Conservation (phyloP, 2,888 invertebrate species). For the Deilephila elpenor region DNA sequence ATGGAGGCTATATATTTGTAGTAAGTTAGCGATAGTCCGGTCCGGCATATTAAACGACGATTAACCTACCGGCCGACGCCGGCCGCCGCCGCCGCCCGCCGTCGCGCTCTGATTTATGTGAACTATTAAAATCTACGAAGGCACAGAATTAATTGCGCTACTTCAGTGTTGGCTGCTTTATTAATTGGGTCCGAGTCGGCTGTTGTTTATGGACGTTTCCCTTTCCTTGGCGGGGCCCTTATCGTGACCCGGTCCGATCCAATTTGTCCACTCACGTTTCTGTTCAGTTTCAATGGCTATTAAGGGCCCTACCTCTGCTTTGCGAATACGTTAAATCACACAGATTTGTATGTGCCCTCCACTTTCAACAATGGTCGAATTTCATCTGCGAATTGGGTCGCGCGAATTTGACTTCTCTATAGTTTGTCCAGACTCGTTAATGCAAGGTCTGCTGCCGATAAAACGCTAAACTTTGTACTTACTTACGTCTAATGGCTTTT, state of each 20-base stretch:
- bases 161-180: constrained; percentile 81
- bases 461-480: constrained; percentile 20
- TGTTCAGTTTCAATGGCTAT: constrained; percentile 79
- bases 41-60: constrained; percentile 82
- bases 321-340: constrained; percentile 27
- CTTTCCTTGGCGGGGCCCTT: constrained; percentile 72
- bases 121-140: constrained; percentile 85
- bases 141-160: constrained; percentile 84
- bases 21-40: constrained; percentile 59
- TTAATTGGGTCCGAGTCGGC: constrained; percentile 82
- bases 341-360: constrained; percentile 28
- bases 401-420: constrained; percentile 16
- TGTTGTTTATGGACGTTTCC: constrained; percentile 81
- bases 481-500: constrained; percentile 23
- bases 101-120: constrained; percentile 79
- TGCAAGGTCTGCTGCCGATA: constrained; percentile 19
- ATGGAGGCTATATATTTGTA: constrained; percentile 31
- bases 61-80: constrained; percentile 79
- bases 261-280: constrained; percentile 82
- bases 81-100: constrained; percentile 69
- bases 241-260: constrained; percentile 78
- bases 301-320: constrained; percentile 70
- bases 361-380: constrained; percentile 27
- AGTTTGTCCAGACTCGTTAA: constrained; percentile 23
- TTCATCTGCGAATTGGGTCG: constrained; percentile 24